These are phyloP conservation scores for Dexiosoma caninum DNA, from an alignment of 2,888 invertebrate genomes.

Conservation along the genomic window DNA sequence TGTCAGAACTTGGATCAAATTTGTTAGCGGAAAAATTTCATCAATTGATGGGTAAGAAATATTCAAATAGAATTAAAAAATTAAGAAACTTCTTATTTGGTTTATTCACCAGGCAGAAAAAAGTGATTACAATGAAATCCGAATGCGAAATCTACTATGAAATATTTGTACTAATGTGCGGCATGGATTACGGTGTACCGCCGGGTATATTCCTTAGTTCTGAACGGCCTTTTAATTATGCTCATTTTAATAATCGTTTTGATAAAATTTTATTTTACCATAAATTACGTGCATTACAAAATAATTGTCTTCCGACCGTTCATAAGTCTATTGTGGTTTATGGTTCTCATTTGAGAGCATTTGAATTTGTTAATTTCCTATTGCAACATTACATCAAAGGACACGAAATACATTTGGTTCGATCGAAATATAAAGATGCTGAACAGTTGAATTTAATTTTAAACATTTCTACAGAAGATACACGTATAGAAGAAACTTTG, in stretches of 20 bases:
- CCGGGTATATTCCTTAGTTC: background rate
- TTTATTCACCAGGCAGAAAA: conserved; percentile 63
- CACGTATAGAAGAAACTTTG: conserved; percentile 65
- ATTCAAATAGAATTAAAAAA: background rate
- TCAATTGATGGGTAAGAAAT: conserved; percentile 67
- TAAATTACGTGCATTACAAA: conserved; percentile 65
- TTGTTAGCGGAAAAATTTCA: conserved; percentile 66
- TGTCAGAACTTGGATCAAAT: conserved; percentile 68
- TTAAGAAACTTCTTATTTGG: background rate
- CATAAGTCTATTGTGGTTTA: conserved; percentile 67
- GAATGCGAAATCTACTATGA: conserved; percentile 69
- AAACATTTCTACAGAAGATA: conserved; percentile 67
- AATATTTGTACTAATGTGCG: conserved; percentile 67
- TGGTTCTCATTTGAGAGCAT: conserved; percentile 67
- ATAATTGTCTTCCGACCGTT: background rate
- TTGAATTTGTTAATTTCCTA: conserved; percentile 70
- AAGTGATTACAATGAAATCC: conserved; percentile 64
- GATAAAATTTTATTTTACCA: conserved; percentile 72
- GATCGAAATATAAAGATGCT: conserved; percentile 46
- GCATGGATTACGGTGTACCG: conserved; percentile 64
- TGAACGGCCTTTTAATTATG: conserved; percentile 68
- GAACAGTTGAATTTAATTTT: conserved; percentile 39
- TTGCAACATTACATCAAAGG: conserved; percentile 66
- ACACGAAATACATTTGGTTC: conserved; percentile 65
- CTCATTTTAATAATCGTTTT: conserved; percentile 69